These are phyloP conservation scores for Bursaphelenchus okinawaensis DNA, from an alignment of 2,888 invertebrate genomes.

Conservation along the genomic window DNA sequence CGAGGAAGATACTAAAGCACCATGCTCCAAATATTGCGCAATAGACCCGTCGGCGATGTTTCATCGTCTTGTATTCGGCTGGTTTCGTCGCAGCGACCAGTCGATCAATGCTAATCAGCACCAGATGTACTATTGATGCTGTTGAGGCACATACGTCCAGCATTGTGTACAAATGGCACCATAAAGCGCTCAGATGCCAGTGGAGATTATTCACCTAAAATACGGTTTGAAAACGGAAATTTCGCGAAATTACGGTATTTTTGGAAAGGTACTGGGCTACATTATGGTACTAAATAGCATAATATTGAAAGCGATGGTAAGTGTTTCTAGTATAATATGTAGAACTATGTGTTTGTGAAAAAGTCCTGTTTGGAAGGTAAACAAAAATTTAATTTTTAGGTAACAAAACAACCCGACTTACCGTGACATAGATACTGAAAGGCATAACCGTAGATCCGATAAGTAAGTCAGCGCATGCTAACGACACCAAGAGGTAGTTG, in stretches of 20 bases:
- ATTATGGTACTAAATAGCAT: no score
- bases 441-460: constrained; percentile 55
- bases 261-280: no score
- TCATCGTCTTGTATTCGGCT: constrained; percentile 56
- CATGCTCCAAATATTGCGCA: constrained; percentile 51
- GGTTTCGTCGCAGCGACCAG: constrained; percentile 56
- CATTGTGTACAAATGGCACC: constrained; percentile 54
- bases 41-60: constrained; percentile 53
- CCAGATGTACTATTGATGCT: constrained; percentile 57
- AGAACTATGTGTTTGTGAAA: background rate
- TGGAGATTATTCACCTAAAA: constrained; percentile 54
- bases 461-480: constrained; percentile 54
- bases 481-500: constrained; percentile 47
- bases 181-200: constrained; percentile 52
- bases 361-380: background rate
- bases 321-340: no score
- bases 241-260: no score
- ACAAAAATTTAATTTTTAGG: background rate
- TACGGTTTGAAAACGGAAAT: background rate
- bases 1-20: constrained; percentile 52
- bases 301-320: no score
- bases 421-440: constrained; percentile 54
- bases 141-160: constrained; percentile 56
- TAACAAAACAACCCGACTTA: constrained; percentile 27
- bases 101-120: constrained; percentile 56